Conservation (phyloP, 1,140 invertebrate genomes). For the Hirudo medicinalis region DNA sequence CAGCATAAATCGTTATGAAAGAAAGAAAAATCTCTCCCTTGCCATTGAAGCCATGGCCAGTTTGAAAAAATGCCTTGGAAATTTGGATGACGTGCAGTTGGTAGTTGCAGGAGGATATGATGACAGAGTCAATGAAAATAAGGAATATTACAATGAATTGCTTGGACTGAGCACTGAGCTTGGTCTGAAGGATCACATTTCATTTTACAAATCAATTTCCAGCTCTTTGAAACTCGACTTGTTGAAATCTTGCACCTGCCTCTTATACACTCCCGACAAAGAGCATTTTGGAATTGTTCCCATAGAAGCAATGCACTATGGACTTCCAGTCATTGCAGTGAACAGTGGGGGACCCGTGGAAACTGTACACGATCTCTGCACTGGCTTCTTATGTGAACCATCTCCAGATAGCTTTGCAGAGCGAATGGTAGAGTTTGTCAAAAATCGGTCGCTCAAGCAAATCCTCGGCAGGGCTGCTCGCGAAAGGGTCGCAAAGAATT, state of each 20-base stretch:
- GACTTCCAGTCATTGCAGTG: conserved; percentile 82
- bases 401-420: conserved; percentile 56
- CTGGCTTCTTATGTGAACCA: conserved; percentile 71
- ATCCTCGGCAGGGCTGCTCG: conserved; percentile 57
- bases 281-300: conserved; percentile 99
- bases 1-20: conserved; percentile 92
- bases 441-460: conserved; percentile 43
- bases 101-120: conserved; percentile 97
- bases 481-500: conserved; percentile 57
- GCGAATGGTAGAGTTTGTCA: conserved; percentile 59
- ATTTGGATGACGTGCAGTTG: conserved; percentile 57
- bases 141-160: conserved; percentile 71
- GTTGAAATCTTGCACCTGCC: conserved; percentile 56
- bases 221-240: conserved; percentile 70
- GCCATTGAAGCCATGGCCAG: conserved; percentile 56
- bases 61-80: conserved; percentile 27
- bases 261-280: conserved; percentile 87
- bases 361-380: conserved; percentile 71
- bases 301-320: conserved; percentile 89
- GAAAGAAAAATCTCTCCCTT: conserved; percentile 82
- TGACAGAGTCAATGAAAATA: conserved; percentile 71
- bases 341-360: conserved; percentile 90
- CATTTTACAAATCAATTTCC: conserved; percentile 71
- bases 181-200: conserved; percentile 57
- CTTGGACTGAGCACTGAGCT: conserved; percentile 51